phyloP scores from a whole-genome alignment of 2,113 vertebrate species.

The Crotalus helleri region DNA sequence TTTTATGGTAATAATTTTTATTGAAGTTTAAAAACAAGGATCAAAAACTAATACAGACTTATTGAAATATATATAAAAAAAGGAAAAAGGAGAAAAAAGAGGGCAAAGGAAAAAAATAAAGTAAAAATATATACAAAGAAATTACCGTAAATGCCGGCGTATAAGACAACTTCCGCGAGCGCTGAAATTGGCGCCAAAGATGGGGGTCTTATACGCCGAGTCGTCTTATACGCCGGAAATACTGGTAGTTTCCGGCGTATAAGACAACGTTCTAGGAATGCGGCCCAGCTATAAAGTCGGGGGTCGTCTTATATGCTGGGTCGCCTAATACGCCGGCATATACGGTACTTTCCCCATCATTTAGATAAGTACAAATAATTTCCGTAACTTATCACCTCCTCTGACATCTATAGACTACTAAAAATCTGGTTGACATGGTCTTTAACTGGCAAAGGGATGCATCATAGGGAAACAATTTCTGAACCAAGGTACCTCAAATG shows the following conservation, averaged over 20 bases:
- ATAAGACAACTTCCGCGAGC: no score
- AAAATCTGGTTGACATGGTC: neutral
- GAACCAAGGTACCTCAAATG: neutral
- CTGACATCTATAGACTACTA: neutral
- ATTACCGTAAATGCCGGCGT: neutral
- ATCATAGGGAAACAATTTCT: neutral
- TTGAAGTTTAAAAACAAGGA: neutral
- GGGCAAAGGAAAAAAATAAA: neutral
- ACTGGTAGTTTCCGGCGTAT: no score
- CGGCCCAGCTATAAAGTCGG: no score
- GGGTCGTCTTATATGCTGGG: no score
- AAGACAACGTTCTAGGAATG: no score
- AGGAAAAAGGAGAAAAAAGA: neutral
- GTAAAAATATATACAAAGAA: neutral
- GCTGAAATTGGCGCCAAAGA: no score
- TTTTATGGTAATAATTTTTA: neutral
- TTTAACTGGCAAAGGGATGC: neutral
- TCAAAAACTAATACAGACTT: neutral
- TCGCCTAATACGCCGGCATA: no score
- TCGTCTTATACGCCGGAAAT: no score
- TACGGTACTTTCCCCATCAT: neutral
- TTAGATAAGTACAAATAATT: neutral
- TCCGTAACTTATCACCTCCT: neutral
- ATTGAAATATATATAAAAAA: neutral
- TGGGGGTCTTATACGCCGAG: no score